Percentiles rank a stretch among this genome's conserved stretches.
Evolutionary conservation across 2,888 invertebrate genomes (phyloP).

Genomic region (Lissonota sp.): DNA sequence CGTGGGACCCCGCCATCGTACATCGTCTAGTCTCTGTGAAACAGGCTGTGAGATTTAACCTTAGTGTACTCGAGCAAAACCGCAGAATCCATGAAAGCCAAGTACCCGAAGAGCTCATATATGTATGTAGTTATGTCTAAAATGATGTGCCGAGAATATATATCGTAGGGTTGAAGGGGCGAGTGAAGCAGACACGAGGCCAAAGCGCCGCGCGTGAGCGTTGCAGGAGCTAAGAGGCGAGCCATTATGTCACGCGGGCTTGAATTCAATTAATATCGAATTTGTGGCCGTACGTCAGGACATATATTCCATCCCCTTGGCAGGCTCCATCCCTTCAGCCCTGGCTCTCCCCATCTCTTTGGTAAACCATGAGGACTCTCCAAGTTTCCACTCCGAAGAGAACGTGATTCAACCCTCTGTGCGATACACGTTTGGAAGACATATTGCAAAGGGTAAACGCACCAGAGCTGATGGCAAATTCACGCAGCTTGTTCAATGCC

Average conservation of each 20-base stretch:
- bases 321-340: not conserved
- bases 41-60: no score
- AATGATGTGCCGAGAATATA: constrained; percentile 3
- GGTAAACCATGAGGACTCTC: constrained; percentile 1
- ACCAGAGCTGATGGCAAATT: not conserved
- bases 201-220: constrained; percentile 16
- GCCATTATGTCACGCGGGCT: constrained; percentile 54
- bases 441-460: not conserved
- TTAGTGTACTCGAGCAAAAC: not conserved
- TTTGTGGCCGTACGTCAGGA: constrained; percentile 53
- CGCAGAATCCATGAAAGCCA: constrained; percentile 7
- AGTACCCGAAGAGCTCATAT: not conserved
- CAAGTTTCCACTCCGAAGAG: constrained; percentile 35
- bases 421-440: not conserved
- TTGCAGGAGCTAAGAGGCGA: constrained; percentile 34
- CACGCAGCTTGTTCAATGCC: not conserved
- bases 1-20: no score
- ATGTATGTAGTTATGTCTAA: no score
- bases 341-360: not conserved
- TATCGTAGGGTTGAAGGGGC: constrained; percentile 1
- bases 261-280: constrained; percentile 60
- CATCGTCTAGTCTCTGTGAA: no score
- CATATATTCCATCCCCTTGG: constrained; percentile 12
- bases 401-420: constrained; percentile 6
- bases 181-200: not conserved